Evolutionary conservation across 1,140 invertebrate species (phyloP), one percentile per base, ranked within the genome.

Genomic region (Anastatus disparis): DNA sequence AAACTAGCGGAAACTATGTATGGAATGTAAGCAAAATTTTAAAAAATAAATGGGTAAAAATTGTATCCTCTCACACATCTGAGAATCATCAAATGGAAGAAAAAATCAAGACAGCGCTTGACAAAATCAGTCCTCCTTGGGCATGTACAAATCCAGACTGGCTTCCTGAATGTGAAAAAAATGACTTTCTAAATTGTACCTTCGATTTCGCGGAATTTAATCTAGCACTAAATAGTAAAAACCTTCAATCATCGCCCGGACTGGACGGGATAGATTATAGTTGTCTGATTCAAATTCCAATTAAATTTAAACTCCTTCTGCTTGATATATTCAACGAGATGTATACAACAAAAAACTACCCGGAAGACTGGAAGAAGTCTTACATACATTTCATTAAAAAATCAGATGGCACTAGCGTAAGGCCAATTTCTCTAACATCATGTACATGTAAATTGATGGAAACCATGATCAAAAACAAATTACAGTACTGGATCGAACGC

Each of bases 351-450:
- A 29, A 48, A 3, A n/a, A 12, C 0, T 75, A 70, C 31, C 66
- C 74, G 3, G 29, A 53, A 15, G 50, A 42, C 8, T 73, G 66
- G 67, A 46, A 56, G 40, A 17, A 67, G 3, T 61, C 56, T 20
- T 55, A 58, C n/a, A 42, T 72, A 15, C 70, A 68, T 26, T 55
- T 71, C 20, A 73, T 73, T 13, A 46, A 61, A 2, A 71, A 70
- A 35, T 38, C 38, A 13, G 65, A 74, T 27, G 35, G 55, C 2
- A 2, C 4, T 15, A 70, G 59, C 17, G 50, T 64, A 3, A 46
- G 67, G 24, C 72, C 74, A 13, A 73, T 73, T 13, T 59, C 67
- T 3, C 64, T 75, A 20, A 62, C 74, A 7, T 69, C 73, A 17
- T 72, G 70, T 26, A 4, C 74, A 0, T 65, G 62, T 38, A 76